A percentile compares a stretch with the other conserved stretches of the same genome.
phyloP scores from a whole-genome alignment of 2,888 invertebrate genomes.

The Agonum fuliginosum region DNA sequence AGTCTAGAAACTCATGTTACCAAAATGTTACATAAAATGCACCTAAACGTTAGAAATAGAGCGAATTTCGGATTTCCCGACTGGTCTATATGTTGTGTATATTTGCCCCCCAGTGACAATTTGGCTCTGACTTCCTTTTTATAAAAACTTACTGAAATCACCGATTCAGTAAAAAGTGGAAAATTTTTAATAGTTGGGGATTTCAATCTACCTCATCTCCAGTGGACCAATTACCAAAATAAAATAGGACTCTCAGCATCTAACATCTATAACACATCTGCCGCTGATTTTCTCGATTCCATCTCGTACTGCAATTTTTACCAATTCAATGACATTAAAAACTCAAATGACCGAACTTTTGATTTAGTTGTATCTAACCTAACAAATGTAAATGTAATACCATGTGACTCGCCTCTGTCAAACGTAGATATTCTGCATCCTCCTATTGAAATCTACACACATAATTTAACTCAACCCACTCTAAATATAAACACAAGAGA shows the following conservation, averaged over 20 bases:
- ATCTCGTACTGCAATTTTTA: background rate
- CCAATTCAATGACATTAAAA: background rate
- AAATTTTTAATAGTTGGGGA: background rate
- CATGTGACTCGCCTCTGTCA: background rate
- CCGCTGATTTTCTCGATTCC: background rate
- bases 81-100: too few species aligned
- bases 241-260: background rate
- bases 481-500: background rate
- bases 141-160: background rate
- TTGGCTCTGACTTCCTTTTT: background rate
- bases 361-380: background rate
- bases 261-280: background rate
- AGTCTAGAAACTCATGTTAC: too few species aligned
- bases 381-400: background rate
- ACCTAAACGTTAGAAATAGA: too few species aligned
- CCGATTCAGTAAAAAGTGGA: background rate
- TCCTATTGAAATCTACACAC: background rate
- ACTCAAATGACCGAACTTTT: background rate
- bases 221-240: background rate
- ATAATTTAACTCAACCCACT: background rate
- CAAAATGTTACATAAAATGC: too few species aligned
- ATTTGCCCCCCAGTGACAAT: background rate
- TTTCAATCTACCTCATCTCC: background rate
- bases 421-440: background rate
- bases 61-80: too few species aligned